A percentile compares a stretch with the other conserved stretches of the same genome.
Conservation (phyloP, 2,888 invertebrate genomes). For the Hypercompe scribonia region DNA sequence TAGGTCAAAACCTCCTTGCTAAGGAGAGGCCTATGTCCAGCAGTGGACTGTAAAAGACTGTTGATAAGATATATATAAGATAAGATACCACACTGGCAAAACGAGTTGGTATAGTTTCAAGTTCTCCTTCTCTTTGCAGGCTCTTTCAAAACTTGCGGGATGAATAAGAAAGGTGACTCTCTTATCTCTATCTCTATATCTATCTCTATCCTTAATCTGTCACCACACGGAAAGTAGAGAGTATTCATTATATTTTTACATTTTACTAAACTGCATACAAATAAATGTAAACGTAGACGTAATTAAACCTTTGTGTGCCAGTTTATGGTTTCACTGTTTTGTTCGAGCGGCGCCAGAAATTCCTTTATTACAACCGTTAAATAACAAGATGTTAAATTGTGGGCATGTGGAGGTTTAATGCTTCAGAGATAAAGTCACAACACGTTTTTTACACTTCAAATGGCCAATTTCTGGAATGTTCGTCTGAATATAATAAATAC, state of each 20-base stretch:
- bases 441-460: not conserved
- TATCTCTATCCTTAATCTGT: not conserved
- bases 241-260: not conserved
- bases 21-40: too few relatives aligned
- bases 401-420: constrained; percentile 31
- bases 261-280: not conserved
- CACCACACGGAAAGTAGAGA: not conserved
- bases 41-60: too few relatives aligned
- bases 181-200: too few relatives aligned
- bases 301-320: constrained; percentile 42
- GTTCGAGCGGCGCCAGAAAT: constrained; percentile 24
- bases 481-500: too few relatives aligned
- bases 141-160: not conserved
- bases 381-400: constrained; percentile 34
- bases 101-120: not conserved
- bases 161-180: not conserved
- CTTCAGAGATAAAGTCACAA: not conserved
- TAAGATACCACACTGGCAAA: not conserved
- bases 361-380: constrained; percentile 36
- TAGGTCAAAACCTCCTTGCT: too few relatives aligned
- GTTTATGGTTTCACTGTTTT: constrained; percentile 33
- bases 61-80: too few relatives aligned
- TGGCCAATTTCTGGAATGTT: not conserved
- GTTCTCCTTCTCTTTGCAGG: not conserved
- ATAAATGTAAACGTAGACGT: not conserved